phyloP scores from a whole-genome alignment of 2,113 vertebrate genomes.

The Sprattus sprattus region DNA sequence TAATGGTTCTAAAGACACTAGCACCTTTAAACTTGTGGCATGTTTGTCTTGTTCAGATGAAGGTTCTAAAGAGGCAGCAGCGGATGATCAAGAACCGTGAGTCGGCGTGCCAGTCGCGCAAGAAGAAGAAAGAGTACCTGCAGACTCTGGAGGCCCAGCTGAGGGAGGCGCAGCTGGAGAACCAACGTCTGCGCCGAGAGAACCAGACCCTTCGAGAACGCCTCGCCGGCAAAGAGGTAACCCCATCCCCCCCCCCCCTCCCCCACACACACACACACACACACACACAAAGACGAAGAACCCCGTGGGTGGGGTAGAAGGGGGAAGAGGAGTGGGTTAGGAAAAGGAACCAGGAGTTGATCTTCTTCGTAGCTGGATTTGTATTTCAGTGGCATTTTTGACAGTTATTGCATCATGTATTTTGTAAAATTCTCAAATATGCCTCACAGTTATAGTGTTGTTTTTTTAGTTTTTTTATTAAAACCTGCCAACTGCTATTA shows the following conservation, averaged over 20 bases:
- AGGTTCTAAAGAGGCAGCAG: slow-evolving; percentile 89
- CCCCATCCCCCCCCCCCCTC: too few species aligned
- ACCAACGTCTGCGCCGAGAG: slow-evolving; percentile 79
- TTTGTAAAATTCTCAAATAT: too few species aligned
- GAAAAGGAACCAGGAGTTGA: too few species aligned
- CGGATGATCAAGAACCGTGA: slow-evolving; percentile 93
- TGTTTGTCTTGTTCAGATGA: slow-evolving; percentile 67
- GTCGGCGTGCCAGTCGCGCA: slow-evolving; percentile 86
- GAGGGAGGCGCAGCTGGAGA: slow-evolving; percentile 80
- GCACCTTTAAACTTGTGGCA: neutral
- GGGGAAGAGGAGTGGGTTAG: too few species aligned
- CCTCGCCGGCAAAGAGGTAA: slow-evolving; percentile 74
- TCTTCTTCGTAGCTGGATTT: too few species aligned
- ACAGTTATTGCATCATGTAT: too few species aligned
- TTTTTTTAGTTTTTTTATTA: too few species aligned
- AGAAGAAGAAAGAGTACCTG: slow-evolving; percentile 92
- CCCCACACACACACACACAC: too few species aligned
- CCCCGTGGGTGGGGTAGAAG: neutral
- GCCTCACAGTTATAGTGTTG: too few species aligned
- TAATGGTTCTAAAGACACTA: too few species aligned
- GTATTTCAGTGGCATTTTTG: too few species aligned
- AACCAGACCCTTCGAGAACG: slow-evolving; percentile 81
- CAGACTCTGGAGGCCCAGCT: slow-evolving; percentile 84
- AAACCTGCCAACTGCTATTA: too few species aligned
- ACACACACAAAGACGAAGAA: slow-evolving; percentile 66